phyloP scores from a whole-genome alignment of 2,113 vertebrate genomes.

The human (Homo sapiens) region DNA sequence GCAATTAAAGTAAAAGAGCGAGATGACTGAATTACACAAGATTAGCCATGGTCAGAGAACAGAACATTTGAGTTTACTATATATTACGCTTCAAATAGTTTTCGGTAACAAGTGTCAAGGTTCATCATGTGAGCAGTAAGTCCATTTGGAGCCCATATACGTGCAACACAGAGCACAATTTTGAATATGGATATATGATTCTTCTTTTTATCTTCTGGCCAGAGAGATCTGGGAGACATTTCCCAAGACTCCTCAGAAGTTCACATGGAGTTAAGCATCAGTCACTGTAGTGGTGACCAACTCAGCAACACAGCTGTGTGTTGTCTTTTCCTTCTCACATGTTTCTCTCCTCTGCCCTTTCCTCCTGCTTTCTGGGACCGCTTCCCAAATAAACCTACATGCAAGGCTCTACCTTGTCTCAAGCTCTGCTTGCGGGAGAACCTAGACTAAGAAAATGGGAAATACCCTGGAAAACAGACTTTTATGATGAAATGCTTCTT shows the following conservation, averaged over 20 bases:
- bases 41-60: neutral
- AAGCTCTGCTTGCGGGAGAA: neutral
- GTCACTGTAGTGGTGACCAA: neutral
- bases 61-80: neutral
- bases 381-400: neutral
- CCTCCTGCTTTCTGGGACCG: neutral
- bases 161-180: neutral
- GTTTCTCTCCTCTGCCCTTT: neutral
- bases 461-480: neutral
- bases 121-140: neutral
- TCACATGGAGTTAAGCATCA: neutral
- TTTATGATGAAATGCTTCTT: neutral
- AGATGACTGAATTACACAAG: neutral
- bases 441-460: neutral
- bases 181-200: neutral
- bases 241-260: neutral
- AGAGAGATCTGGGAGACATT: neutral
- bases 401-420: neutral
- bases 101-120: neutral
- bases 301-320: accelerated
- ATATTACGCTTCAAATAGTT: neutral
- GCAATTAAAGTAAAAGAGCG: neutral
- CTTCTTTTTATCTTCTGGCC: neutral
- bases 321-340: neutral
- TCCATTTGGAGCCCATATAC: neutral